These are phyloP conservation scores for Lordiphosa collinella DNA, from an alignment of 1,140 invertebrate species.

Conservation along the genomic window DNA sequence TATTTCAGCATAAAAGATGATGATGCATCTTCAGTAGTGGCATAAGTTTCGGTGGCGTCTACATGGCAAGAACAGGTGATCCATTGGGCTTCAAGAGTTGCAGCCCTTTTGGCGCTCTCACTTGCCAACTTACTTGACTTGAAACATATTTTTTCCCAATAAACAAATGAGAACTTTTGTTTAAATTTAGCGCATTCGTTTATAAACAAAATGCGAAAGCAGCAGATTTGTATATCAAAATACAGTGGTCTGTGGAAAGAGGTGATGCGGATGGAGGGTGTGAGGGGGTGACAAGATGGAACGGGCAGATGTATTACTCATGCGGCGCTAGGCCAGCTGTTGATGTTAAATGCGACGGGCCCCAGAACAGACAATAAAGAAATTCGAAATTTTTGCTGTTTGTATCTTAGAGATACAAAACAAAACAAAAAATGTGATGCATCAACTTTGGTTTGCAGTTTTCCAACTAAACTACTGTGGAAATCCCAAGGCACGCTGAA, in stretches of 20 bases:
- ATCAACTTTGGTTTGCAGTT: slow-evolving; percentile 24
- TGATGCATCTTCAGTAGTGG: not conserved
- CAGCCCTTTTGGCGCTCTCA: not conserved
- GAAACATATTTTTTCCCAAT: slow-evolving; percentile 13
- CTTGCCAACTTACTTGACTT: slow-evolving; percentile 9
- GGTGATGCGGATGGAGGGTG: slow-evolving; percentile 1
- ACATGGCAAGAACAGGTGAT: not conserved
- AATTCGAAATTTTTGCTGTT: slow-evolving; percentile 3
- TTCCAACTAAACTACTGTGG: slow-evolving; percentile 17
- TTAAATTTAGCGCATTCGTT: slow-evolving; percentile 68
- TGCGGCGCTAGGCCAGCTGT: slow-evolving; percentile 47
- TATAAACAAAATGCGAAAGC: slow-evolving; percentile 47
- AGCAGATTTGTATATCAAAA: slow-evolving; percentile 17
- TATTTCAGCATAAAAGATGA: not conserved
- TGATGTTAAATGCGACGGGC: slow-evolving; percentile 23
- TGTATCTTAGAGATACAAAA: slow-evolving; percentile 6
- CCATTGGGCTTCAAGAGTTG: not conserved
- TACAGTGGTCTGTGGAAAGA: not conserved
- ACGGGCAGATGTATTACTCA: slow-evolving; percentile 31
- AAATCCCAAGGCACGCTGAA: slow-evolving; percentile 16
- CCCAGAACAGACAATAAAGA: slow-evolving; percentile 28
- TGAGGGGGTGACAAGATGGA: not conserved
- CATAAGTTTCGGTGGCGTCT: slow-evolving; percentile 8
- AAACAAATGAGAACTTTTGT: slow-evolving; percentile 51
- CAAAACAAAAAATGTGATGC: not conserved